These are phyloP conservation scores for Lordiphosa mommai DNA, from an alignment of 1,140 invertebrate genomes.

Conservation along the genomic window DNA sequence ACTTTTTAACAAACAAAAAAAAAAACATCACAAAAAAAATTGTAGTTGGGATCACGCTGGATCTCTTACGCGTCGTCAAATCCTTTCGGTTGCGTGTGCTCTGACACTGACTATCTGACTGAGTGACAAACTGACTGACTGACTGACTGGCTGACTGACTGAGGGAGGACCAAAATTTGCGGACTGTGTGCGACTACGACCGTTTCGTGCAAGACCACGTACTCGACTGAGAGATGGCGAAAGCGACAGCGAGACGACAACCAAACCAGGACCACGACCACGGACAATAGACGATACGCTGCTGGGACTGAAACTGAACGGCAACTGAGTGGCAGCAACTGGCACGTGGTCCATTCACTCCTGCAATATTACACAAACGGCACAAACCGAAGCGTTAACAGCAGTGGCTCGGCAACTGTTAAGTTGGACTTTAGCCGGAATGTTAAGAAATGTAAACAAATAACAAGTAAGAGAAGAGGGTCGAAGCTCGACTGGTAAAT, in stretches of 20 bases:
- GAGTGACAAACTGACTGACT: too few relatives aligned
- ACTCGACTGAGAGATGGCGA: constrained; percentile 43
- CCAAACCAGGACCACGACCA: constrained; percentile 4
- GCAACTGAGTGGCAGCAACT: constrained; percentile 15
- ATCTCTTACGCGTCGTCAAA: too few relatives aligned
- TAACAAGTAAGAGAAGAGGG: too few relatives aligned
- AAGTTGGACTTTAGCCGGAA: constrained; percentile 30
- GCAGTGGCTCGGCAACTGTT: constrained; percentile 26
- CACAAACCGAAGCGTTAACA: constrained; percentile 29
- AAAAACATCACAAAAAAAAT: background rate
- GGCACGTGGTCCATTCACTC: constrained; percentile 10
- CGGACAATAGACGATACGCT: constrained; percentile 2
- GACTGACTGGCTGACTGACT: background rate
- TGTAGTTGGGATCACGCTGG: background rate
- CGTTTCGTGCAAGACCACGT: constrained; percentile 48
- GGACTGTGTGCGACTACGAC: constrained; percentile 6
- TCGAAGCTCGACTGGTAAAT: too few relatives aligned
- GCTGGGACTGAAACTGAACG: constrained; percentile 7
- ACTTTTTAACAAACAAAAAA: too few relatives aligned
- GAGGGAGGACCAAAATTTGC: background rate
- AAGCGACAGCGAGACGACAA: constrained; percentile 8
- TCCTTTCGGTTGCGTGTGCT: too few relatives aligned
- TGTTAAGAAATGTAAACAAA: constrained; percentile 61
- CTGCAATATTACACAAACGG: background rate
- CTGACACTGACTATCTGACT: too few relatives aligned